Evolutionary conservation across 2,888 invertebrate genomes (phyloP).

Genomic region (Slavum lentiscoides): DNA sequence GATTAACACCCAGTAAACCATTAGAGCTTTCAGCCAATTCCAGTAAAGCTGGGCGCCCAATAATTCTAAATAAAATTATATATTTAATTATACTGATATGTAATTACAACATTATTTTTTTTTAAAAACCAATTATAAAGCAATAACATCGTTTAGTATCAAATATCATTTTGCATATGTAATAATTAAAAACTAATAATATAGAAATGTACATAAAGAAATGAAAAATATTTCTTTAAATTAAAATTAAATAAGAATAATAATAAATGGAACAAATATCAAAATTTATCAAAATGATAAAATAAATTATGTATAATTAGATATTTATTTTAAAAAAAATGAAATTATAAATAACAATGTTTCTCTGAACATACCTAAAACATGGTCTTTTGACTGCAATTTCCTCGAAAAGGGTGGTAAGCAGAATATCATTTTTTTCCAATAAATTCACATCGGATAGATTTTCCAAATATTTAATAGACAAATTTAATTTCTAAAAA

Average conservation of each 20-base stretch:
- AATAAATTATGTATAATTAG: not conserved
- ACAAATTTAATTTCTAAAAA: constrained; percentile 46
- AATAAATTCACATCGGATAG: constrained; percentile 33
- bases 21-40: constrained; percentile 71
- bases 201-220: not conserved
- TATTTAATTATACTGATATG: not conserved
- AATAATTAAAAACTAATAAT: too few relatives aligned
- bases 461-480: constrained; percentile 41
- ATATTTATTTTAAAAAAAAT: not conserved
- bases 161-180: too few relatives aligned
- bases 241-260: not conserved
- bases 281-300: not conserved
- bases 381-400: constrained; percentile 44
- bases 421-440: constrained; percentile 45
- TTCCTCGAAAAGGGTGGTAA: constrained; percentile 38
- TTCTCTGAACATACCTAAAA: constrained; percentile 43
- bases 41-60: constrained; percentile 79
- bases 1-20: constrained; percentile 71
- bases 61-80: constrained; percentile 64
- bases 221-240: not conserved
- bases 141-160: too few relatives aligned
- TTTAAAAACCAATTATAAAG: too few relatives aligned
- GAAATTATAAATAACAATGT: not conserved
- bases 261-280: too few relatives aligned
- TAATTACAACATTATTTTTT: too few relatives aligned